A percentile compares a stretch with the other conserved stretches of the same genome.
Evolutionary conservation across 1,140 invertebrate species (phyloP).

Genomic region (Trypoxylus dichotomus): DNA sequence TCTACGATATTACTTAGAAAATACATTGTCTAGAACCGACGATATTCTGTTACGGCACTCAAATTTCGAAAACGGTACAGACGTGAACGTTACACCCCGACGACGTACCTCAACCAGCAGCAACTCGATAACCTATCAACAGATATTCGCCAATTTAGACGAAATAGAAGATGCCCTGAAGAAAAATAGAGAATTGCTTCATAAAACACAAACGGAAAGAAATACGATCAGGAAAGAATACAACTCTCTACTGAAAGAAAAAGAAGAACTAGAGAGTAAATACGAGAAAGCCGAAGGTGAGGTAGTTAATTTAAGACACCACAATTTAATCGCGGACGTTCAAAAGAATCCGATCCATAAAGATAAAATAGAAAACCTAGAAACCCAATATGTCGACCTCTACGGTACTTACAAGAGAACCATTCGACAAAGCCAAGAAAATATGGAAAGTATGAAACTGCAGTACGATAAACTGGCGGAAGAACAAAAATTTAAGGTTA

Average conservation of each 20-base stretch:
- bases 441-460: conserved; percentile 2
- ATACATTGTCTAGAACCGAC: neutral
- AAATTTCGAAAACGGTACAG: conserved; percentile 1
- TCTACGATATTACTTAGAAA: conserved; percentile 25
- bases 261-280: neutral
- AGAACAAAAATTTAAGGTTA: conserved; percentile 18
- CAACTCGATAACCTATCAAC: neutral
- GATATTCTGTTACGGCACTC: conserved; percentile 5
- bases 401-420: conserved; percentile 20
- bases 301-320: conserved; percentile 23
- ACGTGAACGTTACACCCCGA: neutral
- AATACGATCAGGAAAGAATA: neutral
- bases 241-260: conserved; percentile 11
- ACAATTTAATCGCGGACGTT: neutral
- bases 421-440: neutral
- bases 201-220: neutral
- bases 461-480: conserved; percentile 18
- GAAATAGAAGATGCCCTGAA: neutral
- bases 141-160: conserved; percentile 5
- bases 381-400: conserved; percentile 14
- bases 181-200: neutral
- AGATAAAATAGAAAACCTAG: conserved; percentile 22
- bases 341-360: conserved; percentile 8
- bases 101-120: neutral
- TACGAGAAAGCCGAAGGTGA: neutral